These are phyloP conservation scores for Pyxicephalus adspersus DNA, from an alignment of 2,113 vertebrate genomes.

Conservation along the genomic window DNA sequence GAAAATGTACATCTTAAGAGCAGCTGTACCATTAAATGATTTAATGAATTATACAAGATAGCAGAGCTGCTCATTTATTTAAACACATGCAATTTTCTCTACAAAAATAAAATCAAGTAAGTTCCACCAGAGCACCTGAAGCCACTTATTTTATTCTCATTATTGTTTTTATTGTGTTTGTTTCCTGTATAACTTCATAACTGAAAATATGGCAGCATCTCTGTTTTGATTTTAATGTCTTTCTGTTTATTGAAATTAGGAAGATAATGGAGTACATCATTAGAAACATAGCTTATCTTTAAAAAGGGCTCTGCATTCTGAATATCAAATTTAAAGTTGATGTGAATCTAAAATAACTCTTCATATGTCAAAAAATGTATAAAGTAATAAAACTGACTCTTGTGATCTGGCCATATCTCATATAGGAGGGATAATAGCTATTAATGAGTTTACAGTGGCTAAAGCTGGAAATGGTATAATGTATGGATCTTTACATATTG, in stretches of 20 bases:
- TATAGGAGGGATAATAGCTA: too few species aligned
- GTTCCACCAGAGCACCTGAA: constrained; percentile 34
- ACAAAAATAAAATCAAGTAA: constrained; percentile 4
- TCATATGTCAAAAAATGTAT: too few species aligned
- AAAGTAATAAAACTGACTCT: too few species aligned
- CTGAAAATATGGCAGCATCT: neutral
- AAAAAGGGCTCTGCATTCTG: too few species aligned
- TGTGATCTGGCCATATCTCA: too few species aligned
- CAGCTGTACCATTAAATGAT: constrained; percentile 31
- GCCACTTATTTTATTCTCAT: neutral
- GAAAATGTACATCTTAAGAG: constrained; percentile 1
- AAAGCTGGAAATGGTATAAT: too few species aligned
- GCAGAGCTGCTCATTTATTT: neutral
- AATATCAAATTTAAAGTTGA: too few species aligned
- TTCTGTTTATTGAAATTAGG: neutral
- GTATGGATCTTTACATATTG: too few species aligned
- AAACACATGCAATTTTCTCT: constrained; percentile 16
- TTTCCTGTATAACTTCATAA: constrained; percentile 8
- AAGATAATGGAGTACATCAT: neutral
- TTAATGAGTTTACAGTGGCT: too few species aligned
- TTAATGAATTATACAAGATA: constrained; percentile 39
- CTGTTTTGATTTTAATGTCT: neutral
- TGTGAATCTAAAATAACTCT: too few species aligned
- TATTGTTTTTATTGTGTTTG: neutral
- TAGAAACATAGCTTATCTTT: neutral